Evolutionary conservation across 1,140 invertebrate genomes (phyloP), one percentile per base, ranked within the genome.

Genomic region (Leptestheria dahalacensis): DNA sequence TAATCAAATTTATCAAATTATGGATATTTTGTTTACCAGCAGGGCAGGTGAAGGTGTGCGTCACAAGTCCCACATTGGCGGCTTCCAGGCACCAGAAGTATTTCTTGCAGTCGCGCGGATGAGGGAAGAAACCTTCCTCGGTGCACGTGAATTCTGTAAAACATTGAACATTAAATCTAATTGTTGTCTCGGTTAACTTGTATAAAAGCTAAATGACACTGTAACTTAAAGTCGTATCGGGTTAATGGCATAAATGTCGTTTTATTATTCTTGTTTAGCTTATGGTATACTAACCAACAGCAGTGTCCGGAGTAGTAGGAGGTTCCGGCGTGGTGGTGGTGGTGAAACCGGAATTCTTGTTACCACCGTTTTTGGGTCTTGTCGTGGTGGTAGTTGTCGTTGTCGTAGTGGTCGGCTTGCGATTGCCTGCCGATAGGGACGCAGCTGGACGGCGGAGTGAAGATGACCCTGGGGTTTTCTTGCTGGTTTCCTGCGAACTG

Each of bases 51-150:
- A 95, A 95, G 66, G 90, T 86, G 75, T 94, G 89, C 9, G 89
- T 88, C 20, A 94, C 87, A 49, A 93, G 84, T 49, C 90, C 91
- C 26, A 91, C 74, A 0, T 88, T 85, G 1, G 89, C 89, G 66
- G 85, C 88, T 64, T 91, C 87, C 48, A 94, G 72, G 70, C 91
- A 95, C 90, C 90, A 93, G 71, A 90, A 94, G 66, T 95, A 95
- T 68, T 93, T 93, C 68, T 91, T 90, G 71, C 91, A 95, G 68
- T 93, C 89, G 29, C 85, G 78, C 1, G 90, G 89, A 73, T 95
- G 89, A n/a, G 84, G 82, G 73, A 84, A 94, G 73, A 95, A 95
- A 47, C 91, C 91, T 77, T 94, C 91, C 62, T 93, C 89, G 67
- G 85, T 86, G 67, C 91, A 95, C 66, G 89, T 87, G 68, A 94